Evolutionary conservation across 2,113 vertebrate genomes (phyloP).

Genomic region (Hippopotamus amphibius): DNA sequence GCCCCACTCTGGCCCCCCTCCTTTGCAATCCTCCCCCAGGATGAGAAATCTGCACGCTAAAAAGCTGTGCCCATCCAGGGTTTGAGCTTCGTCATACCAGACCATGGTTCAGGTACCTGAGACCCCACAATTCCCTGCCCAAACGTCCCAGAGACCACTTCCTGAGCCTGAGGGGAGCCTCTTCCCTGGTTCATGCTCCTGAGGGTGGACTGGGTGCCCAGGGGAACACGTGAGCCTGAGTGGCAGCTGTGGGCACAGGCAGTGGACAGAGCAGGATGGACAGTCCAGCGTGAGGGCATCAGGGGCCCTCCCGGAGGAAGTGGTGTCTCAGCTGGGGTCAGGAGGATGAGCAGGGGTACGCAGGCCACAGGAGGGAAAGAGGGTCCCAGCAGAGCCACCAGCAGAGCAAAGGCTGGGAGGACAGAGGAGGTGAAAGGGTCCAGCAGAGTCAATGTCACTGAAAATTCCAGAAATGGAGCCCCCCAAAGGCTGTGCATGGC

Average conservation of each 20-base stretch:
- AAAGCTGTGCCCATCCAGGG: neutral
- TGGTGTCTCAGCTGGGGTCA: neutral
- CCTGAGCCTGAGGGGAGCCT: neutral
- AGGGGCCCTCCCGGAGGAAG: neutral
- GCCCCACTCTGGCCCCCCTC: neutral
- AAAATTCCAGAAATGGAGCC: neutral
- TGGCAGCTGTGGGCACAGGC: neutral
- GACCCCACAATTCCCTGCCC: neutral
- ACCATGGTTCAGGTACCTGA: neutral
- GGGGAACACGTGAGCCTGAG: neutral
- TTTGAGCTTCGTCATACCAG: neutral
- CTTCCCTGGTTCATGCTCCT: neutral
- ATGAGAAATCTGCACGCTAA: neutral
- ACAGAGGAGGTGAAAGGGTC: neutral
- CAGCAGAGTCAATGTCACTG: neutral
- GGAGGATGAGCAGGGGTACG: neutral
- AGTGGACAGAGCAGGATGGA: rapidly evolving
- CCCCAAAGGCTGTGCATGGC: neutral
- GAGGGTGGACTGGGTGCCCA: no score
- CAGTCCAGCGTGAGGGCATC: neutral
- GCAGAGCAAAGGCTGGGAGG: neutral
- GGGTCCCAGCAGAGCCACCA: neutral
- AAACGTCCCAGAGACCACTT: neutral
- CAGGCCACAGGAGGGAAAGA: neutral
- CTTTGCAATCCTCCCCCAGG: no score